These are phyloP conservation scores for Gerosis bhagava DNA, from an alignment of 2,888 invertebrate genomes.

Conservation along the genomic window DNA sequence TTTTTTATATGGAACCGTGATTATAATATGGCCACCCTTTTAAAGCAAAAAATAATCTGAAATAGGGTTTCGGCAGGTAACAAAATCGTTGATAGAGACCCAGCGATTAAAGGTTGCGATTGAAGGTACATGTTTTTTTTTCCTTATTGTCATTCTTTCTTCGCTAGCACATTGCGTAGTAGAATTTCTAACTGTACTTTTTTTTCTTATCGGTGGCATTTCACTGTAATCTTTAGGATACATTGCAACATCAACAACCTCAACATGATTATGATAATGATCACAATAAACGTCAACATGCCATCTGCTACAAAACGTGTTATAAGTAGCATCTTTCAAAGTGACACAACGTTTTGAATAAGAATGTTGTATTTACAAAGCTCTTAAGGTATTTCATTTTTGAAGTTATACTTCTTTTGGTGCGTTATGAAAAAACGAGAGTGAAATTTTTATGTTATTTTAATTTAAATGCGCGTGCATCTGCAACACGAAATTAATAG, in stretches of 20 bases:
- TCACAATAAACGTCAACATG: no score
- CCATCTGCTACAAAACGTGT: no score
- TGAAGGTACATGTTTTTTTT: slow-evolving; percentile 60
- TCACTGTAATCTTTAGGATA: slow-evolving; percentile 18
- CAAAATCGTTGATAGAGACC: slow-evolving; percentile 71
- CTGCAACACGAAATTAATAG: no score
- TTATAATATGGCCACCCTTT: slow-evolving; percentile 73
- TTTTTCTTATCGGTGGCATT: slow-evolving; percentile 33
- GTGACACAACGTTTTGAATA: no score
- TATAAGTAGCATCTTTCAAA: no score
- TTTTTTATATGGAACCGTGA: slow-evolving; percentile 56
- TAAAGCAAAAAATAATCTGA: slow-evolving; percentile 57
- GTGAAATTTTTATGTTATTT: no score
- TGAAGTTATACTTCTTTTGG: no score
- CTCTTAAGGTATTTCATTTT: no score
- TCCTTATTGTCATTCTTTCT: slow-evolving; percentile 50
- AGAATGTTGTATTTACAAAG: no score
- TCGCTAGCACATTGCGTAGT: slow-evolving; percentile 54
- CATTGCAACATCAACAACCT: slow-evolving; percentile 31
- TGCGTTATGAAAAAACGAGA: no score
- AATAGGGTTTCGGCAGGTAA: slow-evolving; percentile 66
- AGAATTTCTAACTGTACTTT: slow-evolving; percentile 55
- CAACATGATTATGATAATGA: no score
- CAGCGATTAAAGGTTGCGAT: slow-evolving; percentile 64
- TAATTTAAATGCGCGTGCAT: no score